These are phyloP conservation scores for Arctia plantaginis DNA, from an alignment of 2,888 invertebrate genomes.

Conservation along the genomic window DNA sequence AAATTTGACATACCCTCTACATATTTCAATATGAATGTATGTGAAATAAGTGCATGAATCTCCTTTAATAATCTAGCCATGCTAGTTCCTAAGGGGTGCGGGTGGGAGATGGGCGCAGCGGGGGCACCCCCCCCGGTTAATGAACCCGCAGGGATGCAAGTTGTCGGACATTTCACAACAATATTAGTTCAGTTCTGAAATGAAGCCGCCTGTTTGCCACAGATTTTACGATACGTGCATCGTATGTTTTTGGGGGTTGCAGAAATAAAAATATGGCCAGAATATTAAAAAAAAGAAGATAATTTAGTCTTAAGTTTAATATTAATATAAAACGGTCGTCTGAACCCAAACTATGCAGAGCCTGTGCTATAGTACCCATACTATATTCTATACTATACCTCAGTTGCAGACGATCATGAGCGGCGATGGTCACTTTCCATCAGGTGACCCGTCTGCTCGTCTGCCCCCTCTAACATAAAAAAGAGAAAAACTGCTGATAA, in stretches of 20 bases:
- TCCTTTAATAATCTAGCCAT: slow-evolving; percentile 61
- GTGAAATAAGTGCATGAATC: no score
- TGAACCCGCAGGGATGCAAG: slow-evolving; percentile 78
- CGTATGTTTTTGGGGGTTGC: neutral
- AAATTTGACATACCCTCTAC: slow-evolving; percentile 16
- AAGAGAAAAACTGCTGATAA: no score
- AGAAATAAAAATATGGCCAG: neutral
- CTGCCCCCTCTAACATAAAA: no score
- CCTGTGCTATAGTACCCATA: no score
- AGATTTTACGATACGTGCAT: slow-evolving; percentile 28
- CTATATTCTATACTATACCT: no score
- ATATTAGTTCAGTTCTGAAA: slow-evolving; percentile 72
- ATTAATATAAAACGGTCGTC: neutral
- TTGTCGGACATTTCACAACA: slow-evolving; percentile 70
- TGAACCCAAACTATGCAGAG: neutral
- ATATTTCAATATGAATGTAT: slow-evolving; percentile 46
- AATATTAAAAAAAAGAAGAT: neutral
- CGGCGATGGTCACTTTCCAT: no score
- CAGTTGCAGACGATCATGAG: no score
- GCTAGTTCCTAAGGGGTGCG: slow-evolving; percentile 52
- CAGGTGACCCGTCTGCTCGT: no score
- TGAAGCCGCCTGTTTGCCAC: slow-evolving; percentile 35
- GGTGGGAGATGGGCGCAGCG: slow-evolving; percentile 31
- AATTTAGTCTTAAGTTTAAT: neutral
- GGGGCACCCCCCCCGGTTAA: slow-evolving; percentile 66